Conservation (phyloP, 1,140 invertebrate species). For the Drosophila erecta region DNA sequence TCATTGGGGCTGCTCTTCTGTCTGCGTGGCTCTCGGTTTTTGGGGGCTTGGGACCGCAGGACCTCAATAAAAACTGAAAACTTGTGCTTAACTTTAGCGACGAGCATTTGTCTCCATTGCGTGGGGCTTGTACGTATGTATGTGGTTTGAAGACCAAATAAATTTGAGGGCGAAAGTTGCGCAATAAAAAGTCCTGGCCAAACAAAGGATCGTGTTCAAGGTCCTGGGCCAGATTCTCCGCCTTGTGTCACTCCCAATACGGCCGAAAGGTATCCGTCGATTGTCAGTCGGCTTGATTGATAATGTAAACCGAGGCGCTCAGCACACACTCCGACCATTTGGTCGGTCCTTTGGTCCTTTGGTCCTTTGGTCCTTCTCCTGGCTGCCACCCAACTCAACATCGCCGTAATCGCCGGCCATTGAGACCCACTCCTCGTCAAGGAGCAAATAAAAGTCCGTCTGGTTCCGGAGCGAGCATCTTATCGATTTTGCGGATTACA, state of each 20-base stretch:
- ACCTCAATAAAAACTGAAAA: slow-evolving; percentile 60
- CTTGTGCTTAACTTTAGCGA: slow-evolving; percentile 60
- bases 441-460: slow-evolving; percentile 51
- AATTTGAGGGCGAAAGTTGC: slow-evolving; percentile 19
- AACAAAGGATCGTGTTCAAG: slow-evolving; percentile 74
- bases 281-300: slow-evolving; percentile 79
- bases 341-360: background rate
- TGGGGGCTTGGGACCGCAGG: slow-evolving; percentile 10
- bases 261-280: slow-evolving; percentile 62
- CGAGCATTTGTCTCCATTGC: slow-evolving; percentile 53
- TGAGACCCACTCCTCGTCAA: slow-evolving; percentile 35
- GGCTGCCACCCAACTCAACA: slow-evolving; percentile 19
- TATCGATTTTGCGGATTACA: slow-evolving; percentile 66
- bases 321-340: slow-evolving; percentile 15
- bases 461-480: slow-evolving; percentile 40
- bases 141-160: slow-evolving; percentile 50
- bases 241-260: slow-evolving; percentile 61
- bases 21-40: slow-evolving; percentile 5
- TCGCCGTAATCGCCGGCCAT: slow-evolving; percentile 61
- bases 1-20: slow-evolving; percentile 4
- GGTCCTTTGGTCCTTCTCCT: background rate
- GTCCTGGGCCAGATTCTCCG: slow-evolving; percentile 24
- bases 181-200: slow-evolving; percentile 46
- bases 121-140: background rate
- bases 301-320: slow-evolving; percentile 74